phyloP scores from a whole-genome alignment of 2,113 vertebrate genomes.

The Vidua chalybeata region DNA sequence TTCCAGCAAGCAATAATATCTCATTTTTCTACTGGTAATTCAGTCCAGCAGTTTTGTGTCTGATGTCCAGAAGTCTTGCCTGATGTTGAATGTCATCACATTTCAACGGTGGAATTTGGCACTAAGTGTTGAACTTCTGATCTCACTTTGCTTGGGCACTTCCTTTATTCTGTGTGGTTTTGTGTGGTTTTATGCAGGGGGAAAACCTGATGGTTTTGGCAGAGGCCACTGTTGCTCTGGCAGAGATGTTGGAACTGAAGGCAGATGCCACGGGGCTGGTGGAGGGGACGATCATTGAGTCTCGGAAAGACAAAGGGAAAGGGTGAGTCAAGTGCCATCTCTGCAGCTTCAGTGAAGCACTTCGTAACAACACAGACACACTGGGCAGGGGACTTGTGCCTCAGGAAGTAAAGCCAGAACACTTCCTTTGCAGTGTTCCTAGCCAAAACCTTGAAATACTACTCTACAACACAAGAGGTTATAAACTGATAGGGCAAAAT shows the following conservation, averaged over 20 bases:
- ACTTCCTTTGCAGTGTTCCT: background rate
- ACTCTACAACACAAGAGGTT: background rate
- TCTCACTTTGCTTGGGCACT: background rate
- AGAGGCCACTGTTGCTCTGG: slow-evolving; percentile 88
- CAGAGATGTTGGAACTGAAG: slow-evolving; percentile 93
- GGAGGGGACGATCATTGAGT: slow-evolving; percentile 90
- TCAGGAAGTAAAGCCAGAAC: background rate
- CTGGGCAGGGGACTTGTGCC: background rate
- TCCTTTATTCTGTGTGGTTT: background rate
- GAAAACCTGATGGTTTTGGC: slow-evolving; percentile 86
- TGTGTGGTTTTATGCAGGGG: slow-evolving; percentile 73
- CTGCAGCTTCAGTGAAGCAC: background rate
- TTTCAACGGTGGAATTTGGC: background rate
- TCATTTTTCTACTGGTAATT: background rate
- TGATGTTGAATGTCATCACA: background rate
- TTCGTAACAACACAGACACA: background rate
- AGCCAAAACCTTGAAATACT: background rate
- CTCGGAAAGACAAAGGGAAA: slow-evolving; percentile 89
- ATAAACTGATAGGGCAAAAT: background rate
- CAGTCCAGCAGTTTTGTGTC: background rate
- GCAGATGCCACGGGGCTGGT: slow-evolving; percentile 82
- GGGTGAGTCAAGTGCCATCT: slow-evolving; percentile 63
- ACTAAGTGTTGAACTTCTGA: background rate
- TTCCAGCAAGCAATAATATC: background rate
- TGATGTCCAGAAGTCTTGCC: background rate